phyloP scores from a whole-genome alignment of 1,140 invertebrate species.

The Oedothorax gibbosus region DNA sequence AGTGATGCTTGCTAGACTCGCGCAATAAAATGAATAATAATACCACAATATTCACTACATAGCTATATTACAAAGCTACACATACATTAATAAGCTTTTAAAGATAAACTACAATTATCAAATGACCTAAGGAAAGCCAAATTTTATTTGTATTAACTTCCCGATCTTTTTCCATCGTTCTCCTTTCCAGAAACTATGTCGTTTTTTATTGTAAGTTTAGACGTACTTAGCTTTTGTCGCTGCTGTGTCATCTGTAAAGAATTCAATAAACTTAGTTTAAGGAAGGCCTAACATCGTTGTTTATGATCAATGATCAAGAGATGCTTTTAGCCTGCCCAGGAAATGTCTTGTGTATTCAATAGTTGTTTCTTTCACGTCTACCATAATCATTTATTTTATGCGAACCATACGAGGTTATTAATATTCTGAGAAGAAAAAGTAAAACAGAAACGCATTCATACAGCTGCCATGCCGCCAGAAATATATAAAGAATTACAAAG shows the following conservation, averaged over 20 bases:
- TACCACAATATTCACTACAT: no score
- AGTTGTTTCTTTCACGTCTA: slow-evolving; percentile 52
- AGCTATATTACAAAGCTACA: no score
- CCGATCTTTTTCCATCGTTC: slow-evolving; percentile 9
- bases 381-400: slow-evolving; percentile 57
- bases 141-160: slow-evolving; percentile 40
- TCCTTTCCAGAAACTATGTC: slow-evolving; percentile 12
- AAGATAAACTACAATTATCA: no score
- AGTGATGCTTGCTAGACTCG: no score
- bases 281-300: slow-evolving; percentile 52
- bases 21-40: no score
- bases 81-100: no score
- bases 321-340: slow-evolving; percentile 44
- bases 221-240: slow-evolving; percentile 35
- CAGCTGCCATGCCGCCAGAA: slow-evolving; percentile 22
- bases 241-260: slow-evolving; percentile 51
- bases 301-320: slow-evolving; percentile 41
- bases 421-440: slow-evolving; percentile 36
- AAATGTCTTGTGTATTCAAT: slow-evolving; percentile 55
- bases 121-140: slow-evolving; percentile 23
- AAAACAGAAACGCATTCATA: slow-evolving; percentile 7
- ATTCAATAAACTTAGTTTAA: slow-evolving; percentile 55
- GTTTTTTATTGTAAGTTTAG: slow-evolving; percentile 39
- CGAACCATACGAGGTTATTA: slow-evolving; percentile 53
- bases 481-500: slow-evolving; percentile 29